A percentile compares a stretch with the other conserved stretches of the same genome.
phyloP scores from a whole-genome alignment of 2,113 vertebrate genomes.

The Malurus elegans region DNA sequence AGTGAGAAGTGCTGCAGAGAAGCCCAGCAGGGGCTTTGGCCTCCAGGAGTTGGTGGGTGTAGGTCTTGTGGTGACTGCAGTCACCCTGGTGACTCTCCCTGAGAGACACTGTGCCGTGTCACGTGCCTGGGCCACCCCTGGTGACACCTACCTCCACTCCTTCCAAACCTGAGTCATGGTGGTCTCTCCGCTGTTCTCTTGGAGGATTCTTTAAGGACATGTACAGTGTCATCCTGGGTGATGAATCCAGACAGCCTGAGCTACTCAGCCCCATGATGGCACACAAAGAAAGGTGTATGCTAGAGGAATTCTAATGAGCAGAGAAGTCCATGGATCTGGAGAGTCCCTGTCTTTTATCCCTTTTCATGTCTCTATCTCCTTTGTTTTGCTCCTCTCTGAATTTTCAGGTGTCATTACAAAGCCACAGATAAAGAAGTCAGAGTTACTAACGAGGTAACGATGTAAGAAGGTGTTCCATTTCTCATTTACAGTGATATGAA shows the following conservation, averaged over 20 bases:
- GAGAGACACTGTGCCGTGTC: background rate
- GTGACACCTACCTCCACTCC: background rate
- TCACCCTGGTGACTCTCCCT: background rate
- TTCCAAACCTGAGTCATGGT: background rate
- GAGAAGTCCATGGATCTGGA: background rate
- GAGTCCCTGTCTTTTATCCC: background rate
- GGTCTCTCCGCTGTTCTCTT: background rate
- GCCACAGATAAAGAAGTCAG: background rate
- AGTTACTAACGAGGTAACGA: background rate
- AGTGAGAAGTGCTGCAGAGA: background rate
- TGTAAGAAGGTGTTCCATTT: background rate
- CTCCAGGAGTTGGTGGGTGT: background rate
- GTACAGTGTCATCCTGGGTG: background rate
- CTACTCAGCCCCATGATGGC: background rate
- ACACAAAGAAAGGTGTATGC: background rate
- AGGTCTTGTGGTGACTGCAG: background rate
- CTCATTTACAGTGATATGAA: background rate
- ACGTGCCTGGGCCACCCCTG: background rate
- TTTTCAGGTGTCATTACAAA: background rate
- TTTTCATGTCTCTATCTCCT: background rate
- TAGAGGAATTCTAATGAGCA: background rate
- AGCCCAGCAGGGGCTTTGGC: background rate
- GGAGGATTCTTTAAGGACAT: background rate
- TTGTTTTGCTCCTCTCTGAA: background rate
- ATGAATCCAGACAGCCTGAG: background rate